Evolutionary conservation across 1,140 invertebrate species (phyloP).

Genomic region (Drosophila ercepeae): DNA sequence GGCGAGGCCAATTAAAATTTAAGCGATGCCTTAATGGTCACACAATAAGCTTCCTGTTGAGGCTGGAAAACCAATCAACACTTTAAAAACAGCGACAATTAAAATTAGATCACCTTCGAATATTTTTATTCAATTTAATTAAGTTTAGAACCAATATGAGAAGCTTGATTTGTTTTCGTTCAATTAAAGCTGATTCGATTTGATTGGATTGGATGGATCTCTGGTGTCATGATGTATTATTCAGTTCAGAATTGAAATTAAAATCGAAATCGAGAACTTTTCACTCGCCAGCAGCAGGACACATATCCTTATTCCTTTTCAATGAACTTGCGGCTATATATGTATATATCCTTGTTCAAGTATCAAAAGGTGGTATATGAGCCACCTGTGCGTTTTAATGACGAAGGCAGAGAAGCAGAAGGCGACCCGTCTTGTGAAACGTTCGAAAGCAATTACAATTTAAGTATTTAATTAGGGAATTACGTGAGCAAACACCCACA

Average conservation of each 20-base stretch:
- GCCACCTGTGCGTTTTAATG: slow-evolving; percentile 64
- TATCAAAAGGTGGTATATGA: slow-evolving; percentile 18
- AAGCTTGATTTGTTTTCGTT: slow-evolving; percentile 43
- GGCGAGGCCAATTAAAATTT: slow-evolving; percentile 41
- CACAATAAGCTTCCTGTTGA: slow-evolving; percentile 1
- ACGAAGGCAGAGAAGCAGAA: slow-evolving; percentile 14
- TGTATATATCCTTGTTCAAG: slow-evolving; percentile 11
- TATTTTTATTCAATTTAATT: slow-evolving; percentile 33
- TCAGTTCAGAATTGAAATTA: slow-evolving; percentile 18
- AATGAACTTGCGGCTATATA: slow-evolving; percentile 19
- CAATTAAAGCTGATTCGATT: slow-evolving; percentile 39
- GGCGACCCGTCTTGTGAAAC: slow-evolving; percentile 31
- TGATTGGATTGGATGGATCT: slow-evolving; percentile 9
- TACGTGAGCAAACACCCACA: slow-evolving; percentile 77
- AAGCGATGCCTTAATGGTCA: slow-evolving; percentile 40
- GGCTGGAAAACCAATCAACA: not conserved
- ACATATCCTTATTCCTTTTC: slow-evolving; percentile 30
- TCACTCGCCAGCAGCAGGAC: not conserved
- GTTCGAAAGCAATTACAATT: slow-evolving; percentile 82
- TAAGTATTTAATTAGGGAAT: slow-evolving; percentile 82
- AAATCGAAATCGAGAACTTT: slow-evolving; percentile 26
- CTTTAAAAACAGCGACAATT: not conserved
- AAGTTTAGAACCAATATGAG: slow-evolving; percentile 31
- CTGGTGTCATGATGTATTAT: slow-evolving; percentile 36
- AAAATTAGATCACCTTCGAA: slow-evolving; percentile 1